phyloP scores from a whole-genome alignment of 1,140 invertebrate genomes.

The Papilio aristodemus region DNA sequence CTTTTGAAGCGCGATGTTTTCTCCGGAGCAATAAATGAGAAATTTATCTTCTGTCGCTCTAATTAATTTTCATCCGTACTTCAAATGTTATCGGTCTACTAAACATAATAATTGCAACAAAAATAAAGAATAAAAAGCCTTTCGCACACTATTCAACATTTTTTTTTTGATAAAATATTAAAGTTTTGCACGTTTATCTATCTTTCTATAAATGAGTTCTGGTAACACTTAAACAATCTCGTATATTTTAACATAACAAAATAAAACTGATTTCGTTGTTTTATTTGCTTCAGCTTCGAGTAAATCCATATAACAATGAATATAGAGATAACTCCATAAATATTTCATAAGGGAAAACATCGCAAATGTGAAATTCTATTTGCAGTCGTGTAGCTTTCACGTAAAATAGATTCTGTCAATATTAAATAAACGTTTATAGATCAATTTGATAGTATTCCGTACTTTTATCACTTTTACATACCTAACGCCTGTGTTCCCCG shows the following conservation, averaged over 20 bases:
- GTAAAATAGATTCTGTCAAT: background rate
- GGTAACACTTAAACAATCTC: background rate
- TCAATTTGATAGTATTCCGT: background rate
- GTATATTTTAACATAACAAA: background rate
- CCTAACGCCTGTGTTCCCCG: no score
- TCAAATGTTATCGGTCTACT: background rate
- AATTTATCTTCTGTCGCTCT: background rate
- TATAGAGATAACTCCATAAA: conserved; percentile 5
- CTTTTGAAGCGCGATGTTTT: background rate
- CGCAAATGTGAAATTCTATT: conserved; percentile 1
- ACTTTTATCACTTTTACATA: background rate
- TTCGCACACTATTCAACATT: no score
- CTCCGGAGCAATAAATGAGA: background rate
- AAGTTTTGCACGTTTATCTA: no score
- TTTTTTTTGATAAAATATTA: no score
- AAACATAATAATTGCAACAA: background rate
- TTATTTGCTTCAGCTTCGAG: background rate
- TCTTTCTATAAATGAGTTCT: no score
- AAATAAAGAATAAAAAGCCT: background rate
- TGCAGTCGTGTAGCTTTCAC: background rate
- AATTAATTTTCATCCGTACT: conserved; percentile 9
- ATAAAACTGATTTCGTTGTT: background rate
- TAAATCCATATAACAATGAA: background rate
- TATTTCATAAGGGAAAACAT: conserved; percentile 3
- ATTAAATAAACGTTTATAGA: background rate